Conservation (phyloP, 2,888 invertebrate species). For the Dasypolia templi region DNA sequence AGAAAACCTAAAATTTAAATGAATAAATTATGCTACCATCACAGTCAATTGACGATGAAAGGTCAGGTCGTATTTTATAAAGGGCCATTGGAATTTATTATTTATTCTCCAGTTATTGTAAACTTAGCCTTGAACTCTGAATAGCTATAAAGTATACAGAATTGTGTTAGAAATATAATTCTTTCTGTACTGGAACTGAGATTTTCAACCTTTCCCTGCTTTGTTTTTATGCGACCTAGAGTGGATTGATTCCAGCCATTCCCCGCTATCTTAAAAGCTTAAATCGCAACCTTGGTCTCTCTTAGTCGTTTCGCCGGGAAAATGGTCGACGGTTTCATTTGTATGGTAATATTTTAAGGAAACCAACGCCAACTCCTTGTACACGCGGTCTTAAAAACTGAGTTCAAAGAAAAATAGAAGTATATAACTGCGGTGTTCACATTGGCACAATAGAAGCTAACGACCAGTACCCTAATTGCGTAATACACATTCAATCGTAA, state of each 20-base stretch:
- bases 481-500: too few species aligned
- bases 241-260: constrained; percentile 48
- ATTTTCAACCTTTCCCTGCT: neutral
- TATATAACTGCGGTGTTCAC: constrained; percentile 33
- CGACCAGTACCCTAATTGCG: too few species aligned
- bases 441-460: constrained; percentile 25
- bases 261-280: constrained; percentile 76
- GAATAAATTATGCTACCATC: constrained; percentile 40
- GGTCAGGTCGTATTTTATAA: too few species aligned
- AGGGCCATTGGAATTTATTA: too few species aligned
- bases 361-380: constrained; percentile 63
- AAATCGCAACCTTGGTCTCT: constrained; percentile 69
- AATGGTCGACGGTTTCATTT: constrained; percentile 80
- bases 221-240: constrained; percentile 41
- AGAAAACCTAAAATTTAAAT: constrained; percentile 8
- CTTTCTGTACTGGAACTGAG: neutral
- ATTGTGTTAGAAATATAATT: too few species aligned
- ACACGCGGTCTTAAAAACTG: constrained; percentile 49
- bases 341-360: constrained; percentile 83
- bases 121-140: too few species aligned
- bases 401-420: constrained; percentile 48
- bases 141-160: too few species aligned
- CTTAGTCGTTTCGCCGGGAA: constrained; percentile 71
- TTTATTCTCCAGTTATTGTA: too few species aligned
- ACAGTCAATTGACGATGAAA: constrained; percentile 55